phyloP scores from a whole-genome alignment of 2,888 invertebrate genomes.

The Temnothorax rugatulus region DNA sequence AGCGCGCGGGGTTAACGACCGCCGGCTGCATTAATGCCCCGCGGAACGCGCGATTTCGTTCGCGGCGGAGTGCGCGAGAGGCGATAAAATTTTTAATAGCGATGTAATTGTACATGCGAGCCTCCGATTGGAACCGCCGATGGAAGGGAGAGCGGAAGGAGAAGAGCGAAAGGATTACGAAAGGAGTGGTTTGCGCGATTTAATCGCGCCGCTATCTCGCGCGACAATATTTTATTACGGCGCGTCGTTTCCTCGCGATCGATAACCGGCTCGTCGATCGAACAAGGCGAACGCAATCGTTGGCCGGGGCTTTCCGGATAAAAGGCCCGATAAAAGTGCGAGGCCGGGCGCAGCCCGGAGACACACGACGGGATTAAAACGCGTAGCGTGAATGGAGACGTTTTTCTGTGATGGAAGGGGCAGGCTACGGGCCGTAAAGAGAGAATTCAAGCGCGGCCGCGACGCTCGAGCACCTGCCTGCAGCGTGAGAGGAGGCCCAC shows the following conservation, averaged over 20 bases:
- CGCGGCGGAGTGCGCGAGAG: slow-evolving; percentile 38
- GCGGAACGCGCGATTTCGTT: slow-evolving; percentile 70
- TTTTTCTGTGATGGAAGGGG: slow-evolving; percentile 70
- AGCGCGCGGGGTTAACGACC: slow-evolving; percentile 70
- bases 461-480: slow-evolving; percentile 75
- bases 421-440: slow-evolving; percentile 66
- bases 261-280: slow-evolving; percentile 44
- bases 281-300: slow-evolving; percentile 63
- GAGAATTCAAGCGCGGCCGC: slow-evolving; percentile 69
- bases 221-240: slow-evolving; percentile 31
- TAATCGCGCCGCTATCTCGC: slow-evolving; percentile 47
- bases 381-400: slow-evolving; percentile 74
- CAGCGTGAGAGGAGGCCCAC: slow-evolving; percentile 52
- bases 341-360: not conserved
- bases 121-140: not conserved
- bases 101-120: slow-evolving; percentile 45
- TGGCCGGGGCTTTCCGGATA: slow-evolving; percentile 55
- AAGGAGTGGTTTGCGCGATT: slow-evolving; percentile 29
- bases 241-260: slow-evolving; percentile 26
- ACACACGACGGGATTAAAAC: slow-evolving; percentile 72
- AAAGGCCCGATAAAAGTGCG: slow-evolving; percentile 62
- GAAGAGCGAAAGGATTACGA: slow-evolving; percentile 51
- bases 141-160: not conserved
- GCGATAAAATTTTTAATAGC: slow-evolving; percentile 70
- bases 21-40: slow-evolving; percentile 60